phyloP scores from a whole-genome alignment of 2,797 vertebrate genomes.

The Balearica regulorum region DNA sequence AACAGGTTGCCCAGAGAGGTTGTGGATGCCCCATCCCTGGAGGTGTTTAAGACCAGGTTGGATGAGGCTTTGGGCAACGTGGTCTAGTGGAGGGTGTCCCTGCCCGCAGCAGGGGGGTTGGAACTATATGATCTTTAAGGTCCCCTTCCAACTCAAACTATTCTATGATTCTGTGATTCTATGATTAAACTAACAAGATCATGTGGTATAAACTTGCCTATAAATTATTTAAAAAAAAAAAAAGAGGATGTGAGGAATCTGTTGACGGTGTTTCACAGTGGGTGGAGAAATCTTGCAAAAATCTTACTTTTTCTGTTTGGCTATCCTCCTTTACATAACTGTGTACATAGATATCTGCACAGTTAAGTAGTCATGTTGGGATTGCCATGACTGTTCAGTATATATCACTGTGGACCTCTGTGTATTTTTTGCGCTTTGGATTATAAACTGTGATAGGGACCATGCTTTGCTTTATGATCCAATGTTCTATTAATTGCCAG shows the following conservation, averaged over 20 bases:
- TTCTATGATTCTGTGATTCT: no score
- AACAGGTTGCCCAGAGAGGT: no score
- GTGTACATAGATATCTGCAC: neutral
- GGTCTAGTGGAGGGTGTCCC: no score
- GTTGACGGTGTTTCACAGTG: neutral
- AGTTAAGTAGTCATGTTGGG: neutral
- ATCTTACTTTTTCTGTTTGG: neutral
- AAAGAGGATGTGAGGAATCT: neutral
- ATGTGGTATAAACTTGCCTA: rapidly evolving
- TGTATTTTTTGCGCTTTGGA: neutral
- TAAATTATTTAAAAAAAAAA: rapidly evolving
- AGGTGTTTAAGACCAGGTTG: no score
- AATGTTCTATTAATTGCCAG: neutral
- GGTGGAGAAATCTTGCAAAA: neutral
- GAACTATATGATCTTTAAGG: no score
- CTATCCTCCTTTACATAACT: rapidly evolving
- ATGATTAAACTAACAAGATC: neutral
- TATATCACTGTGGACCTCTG: neutral
- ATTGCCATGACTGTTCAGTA: neutral
- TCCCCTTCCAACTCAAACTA: no score
- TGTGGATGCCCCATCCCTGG: no score
- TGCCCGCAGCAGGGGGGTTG: no score
- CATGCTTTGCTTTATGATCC: neutral
- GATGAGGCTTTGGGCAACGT: no score
- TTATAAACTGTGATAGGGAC: neutral